phyloP scores from a whole-genome alignment of 2,888 invertebrate species.

The Lepidonotus clava region DNA sequence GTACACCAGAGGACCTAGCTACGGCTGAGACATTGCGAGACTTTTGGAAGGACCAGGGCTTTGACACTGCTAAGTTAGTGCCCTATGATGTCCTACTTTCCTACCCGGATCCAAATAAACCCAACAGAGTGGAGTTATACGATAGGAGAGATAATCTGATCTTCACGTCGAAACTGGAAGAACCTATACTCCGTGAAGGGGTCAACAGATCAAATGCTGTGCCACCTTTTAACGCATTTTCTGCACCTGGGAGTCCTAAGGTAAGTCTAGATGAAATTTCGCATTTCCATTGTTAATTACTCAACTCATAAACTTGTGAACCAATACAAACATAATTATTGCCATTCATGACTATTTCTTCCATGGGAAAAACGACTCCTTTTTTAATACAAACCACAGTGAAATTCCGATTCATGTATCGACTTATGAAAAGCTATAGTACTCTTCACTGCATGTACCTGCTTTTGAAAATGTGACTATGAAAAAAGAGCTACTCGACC shows the following conservation, averaged over 20 bases:
- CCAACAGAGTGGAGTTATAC: slow-evolving; percentile 65
- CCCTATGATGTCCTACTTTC: slow-evolving; percentile 77
- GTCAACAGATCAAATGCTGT: slow-evolving; percentile 73
- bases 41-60: slow-evolving; percentile 70
- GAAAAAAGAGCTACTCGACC: too few species aligned
- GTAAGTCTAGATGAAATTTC: slow-evolving; percentile 49
- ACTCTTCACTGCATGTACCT: too few species aligned
- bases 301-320: too few species aligned
- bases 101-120: slow-evolving; percentile 66
- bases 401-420: too few species aligned
- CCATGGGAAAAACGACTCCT: too few species aligned
- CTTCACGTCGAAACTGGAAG: slow-evolving; percentile 68
- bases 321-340: too few species aligned
- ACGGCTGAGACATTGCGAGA: slow-evolving; percentile 70
- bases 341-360: too few species aligned
- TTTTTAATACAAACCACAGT: too few species aligned
- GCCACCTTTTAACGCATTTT: slow-evolving; percentile 76
- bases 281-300: not conserved
- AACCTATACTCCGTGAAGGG: slow-evolving; percentile 70
- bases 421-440: too few species aligned
- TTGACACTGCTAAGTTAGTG: slow-evolving; percentile 72
- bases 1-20: slow-evolving; percentile 70
- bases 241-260: slow-evolving; percentile 69
- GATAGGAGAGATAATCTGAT: slow-evolving; percentile 64
- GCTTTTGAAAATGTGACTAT: too few species aligned